Conservation (phyloP, 2,797 vertebrate genomes). For the Trichosurus vulpecula region DNA sequence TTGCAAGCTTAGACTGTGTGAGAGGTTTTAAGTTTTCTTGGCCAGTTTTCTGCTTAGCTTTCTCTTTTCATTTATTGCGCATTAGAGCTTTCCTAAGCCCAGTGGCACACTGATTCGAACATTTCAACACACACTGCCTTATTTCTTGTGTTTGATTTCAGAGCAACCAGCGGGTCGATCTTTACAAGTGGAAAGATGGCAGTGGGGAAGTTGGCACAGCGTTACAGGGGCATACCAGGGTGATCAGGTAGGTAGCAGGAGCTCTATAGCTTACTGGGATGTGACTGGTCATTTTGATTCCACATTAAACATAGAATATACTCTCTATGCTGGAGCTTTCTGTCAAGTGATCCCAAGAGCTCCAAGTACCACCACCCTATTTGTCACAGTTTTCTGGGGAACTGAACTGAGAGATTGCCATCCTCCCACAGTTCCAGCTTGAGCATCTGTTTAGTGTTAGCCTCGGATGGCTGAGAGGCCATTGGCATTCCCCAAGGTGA, state of each 20-base stretch:
- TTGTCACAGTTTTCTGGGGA: not conserved
- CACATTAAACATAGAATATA: not conserved
- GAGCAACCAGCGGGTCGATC: conserved; percentile 97
- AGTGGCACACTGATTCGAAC: not conserved
- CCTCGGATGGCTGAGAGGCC: not conserved
- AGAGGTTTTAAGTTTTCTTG: not conserved
- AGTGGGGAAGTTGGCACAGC: conserved; percentile 92
- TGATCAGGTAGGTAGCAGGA: conserved; percentile 91
- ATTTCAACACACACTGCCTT: not conserved
- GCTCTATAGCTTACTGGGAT: not conserved
- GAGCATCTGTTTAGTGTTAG: not conserved
- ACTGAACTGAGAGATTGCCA: not conserved
- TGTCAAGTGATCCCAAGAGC: not conserved
- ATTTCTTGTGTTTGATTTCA: conserved; percentile 79
- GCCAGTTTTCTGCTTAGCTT: not conserved
- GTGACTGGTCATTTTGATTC: not conserved
- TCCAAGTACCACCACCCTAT: not conserved
- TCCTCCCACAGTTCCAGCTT: not conserved
- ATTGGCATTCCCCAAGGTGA: conserved; percentile 14
- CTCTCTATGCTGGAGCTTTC: not conserved
- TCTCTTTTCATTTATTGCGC: not conserved
- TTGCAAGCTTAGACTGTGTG: not conserved
- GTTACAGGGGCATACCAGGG: conserved; percentile 96
- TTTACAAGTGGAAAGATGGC: conserved; percentile 97
- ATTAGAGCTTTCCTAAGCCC: not conserved